Conservation (phyloP, 2,888 invertebrate genomes). For the Boloria selene region DNA sequence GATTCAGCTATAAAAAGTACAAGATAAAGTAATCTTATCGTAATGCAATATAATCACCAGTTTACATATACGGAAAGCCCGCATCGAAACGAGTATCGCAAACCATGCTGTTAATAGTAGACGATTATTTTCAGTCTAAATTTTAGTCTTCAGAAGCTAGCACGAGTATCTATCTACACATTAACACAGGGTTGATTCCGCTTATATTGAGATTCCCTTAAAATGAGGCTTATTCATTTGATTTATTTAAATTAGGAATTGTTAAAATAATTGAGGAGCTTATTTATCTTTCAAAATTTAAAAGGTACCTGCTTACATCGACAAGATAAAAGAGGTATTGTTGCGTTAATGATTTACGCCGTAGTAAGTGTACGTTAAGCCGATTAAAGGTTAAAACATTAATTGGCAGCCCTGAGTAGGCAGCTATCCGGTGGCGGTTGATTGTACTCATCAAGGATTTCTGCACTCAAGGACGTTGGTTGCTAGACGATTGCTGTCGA, state of each 20-base stretch:
- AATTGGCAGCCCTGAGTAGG: conserved; percentile 73
- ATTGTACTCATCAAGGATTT: conserved; percentile 83
- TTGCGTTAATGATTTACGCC: conserved; percentile 19
- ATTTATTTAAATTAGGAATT: background rate
- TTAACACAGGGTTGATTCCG: conserved; percentile 54
- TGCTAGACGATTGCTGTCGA: conserved; percentile 75
- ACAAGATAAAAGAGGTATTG: conserved; percentile 4
- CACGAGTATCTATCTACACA: conserved; percentile 58
- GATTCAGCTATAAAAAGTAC: conserved; percentile 32
- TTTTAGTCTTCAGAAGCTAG: conserved; percentile 68
- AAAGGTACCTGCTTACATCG: background rate
- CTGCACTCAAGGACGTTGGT: conserved; percentile 79
- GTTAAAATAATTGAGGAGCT: background rate
- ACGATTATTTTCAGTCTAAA: conserved; percentile 67
- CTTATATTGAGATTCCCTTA: background rate
- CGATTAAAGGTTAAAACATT: conserved; percentile 35
- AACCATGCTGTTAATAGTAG: conserved; percentile 53
- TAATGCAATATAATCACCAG: conserved; percentile 57
- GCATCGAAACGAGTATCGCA: conserved; percentile 58
- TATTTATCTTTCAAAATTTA: background rate
- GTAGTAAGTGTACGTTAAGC: conserved; percentile 13
- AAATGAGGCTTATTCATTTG: background rate
- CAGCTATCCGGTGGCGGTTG: conserved; percentile 80
- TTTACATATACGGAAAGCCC: conserved; percentile 65
- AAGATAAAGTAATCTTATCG: conserved; percentile 47